phyloP scores from a whole-genome alignment of 2,888 invertebrate species.

The Macrophya alboannulata region DNA sequence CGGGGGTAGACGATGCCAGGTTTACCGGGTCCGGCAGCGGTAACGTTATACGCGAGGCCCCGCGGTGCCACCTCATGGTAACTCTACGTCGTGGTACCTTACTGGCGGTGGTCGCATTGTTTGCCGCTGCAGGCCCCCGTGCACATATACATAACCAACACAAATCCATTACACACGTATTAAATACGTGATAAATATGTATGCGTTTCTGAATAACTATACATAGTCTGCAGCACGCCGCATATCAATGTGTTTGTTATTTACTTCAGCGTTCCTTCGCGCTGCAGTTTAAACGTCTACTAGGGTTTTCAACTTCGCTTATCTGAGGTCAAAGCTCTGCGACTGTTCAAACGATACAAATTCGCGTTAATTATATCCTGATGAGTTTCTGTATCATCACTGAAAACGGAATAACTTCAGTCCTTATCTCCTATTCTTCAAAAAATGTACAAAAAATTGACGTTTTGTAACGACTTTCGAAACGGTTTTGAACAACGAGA shows the following conservation, averaged over 20 bases:
- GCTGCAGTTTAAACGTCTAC: slow-evolving; percentile 6
- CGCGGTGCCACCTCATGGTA: slow-evolving; percentile 61
- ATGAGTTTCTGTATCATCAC: neutral
- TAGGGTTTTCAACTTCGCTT: neutral
- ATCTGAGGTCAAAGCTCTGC: slow-evolving; percentile 7
- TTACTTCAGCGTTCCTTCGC: neutral
- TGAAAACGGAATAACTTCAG: neutral
- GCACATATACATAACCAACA: neutral
- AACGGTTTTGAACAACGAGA: neutral
- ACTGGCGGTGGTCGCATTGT: slow-evolving; percentile 73
- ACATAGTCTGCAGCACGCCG: slow-evolving; percentile 67
- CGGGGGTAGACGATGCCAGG: slow-evolving; percentile 45
- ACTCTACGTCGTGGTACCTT: slow-evolving; percentile 72
- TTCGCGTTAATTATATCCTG: neutral
- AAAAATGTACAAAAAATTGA: neutral
- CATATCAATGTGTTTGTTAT: slow-evolving; percentile 70
- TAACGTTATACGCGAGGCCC: slow-evolving; percentile 46
- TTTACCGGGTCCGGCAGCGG: slow-evolving; percentile 32
- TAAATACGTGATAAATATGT: neutral
- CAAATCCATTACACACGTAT: neutral
- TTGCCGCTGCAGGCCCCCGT: slow-evolving; percentile 71
- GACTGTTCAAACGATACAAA: neutral
- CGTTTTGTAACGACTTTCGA: neutral
- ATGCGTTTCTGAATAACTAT: slow-evolving; percentile 6
- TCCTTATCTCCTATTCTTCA: neutral